Base-by-base conservation (phyloP, 1,140 invertebrate species). In the Ceratoteleas bidentatus region DNA sequence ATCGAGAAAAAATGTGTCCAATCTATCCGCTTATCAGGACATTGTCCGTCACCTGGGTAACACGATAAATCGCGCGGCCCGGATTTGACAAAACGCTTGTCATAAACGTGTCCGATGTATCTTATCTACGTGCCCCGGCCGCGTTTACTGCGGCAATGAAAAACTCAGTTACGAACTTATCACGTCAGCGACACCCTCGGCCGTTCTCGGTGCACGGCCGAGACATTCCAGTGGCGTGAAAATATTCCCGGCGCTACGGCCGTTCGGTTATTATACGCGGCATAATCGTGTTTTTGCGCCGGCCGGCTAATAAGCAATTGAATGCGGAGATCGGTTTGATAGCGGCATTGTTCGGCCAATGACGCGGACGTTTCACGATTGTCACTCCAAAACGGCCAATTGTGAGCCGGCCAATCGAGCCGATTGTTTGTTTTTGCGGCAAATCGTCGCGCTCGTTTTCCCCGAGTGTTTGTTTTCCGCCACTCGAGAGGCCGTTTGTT, bases 371-470 rank as follows among this genome's bases (percentile, higher is more conserved):
- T 69, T 77, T 69, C 52, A 58, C 62, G 64, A 62, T 73, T 60
- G 56, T 68, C 49, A 61, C 62, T 61, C 52, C 15, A 73, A 61
- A 79, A 79, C 62, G 49, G 53, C 14, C 61, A 72, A 66, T 73
- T 79, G 50, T 62, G 24, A 62, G 32, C 1, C 16, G 13, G 45
- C 57, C 49, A 49, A 66, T 36, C n/a, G 36, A 53, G 52, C 65
- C 66, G 54, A 72, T 66, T 65, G 60, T 72, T 65, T 78, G 75
- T 60, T 65, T 78, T 70, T 60, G 43, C 45, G 34, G 47, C 34
- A 8, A 11, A 57, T 54, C 60, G 32, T 65, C 45, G 54, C 54
- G 58, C 24, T 13, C 49, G 32, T 49, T 62, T 61, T 66, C 45
- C 61, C 16, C 36, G 36, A 65, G 65, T 77, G 53, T 70, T 70